These are phyloP conservation scores for Diarsia brunnea DNA, from an alignment of 2,888 invertebrate genomes.

Conservation along the genomic window DNA sequence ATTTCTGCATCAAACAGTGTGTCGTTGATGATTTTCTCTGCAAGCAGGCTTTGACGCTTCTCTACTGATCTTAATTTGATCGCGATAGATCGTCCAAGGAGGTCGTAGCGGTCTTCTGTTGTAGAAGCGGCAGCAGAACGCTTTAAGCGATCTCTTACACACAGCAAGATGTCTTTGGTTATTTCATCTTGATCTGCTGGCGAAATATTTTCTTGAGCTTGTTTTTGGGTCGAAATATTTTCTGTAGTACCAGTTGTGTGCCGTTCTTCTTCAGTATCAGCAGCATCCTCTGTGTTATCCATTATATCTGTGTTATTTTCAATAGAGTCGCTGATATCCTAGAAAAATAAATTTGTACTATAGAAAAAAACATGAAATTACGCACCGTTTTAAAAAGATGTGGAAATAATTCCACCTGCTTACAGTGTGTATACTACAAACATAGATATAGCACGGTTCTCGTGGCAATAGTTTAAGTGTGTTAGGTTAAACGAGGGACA, in stretches of 20 bases:
- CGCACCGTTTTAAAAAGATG: neutral
- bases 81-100: constrained; percentile 7
- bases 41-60: constrained; percentile 38
- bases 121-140: neutral
- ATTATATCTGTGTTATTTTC: neutral
- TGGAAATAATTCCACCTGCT: neutral
- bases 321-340: neutral
- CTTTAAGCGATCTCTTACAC: constrained; percentile 4
- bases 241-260: neutral
- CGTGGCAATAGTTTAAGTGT: neutral
- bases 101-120: constrained; percentile 9
- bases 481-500: too few species aligned
- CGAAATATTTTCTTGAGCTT: neutral
- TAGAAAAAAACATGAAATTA: neutral
- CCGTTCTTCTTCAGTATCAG: neutral
- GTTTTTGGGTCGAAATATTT: neutral
- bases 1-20: constrained; percentile 55
- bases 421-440: neutral
- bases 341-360: neutral
- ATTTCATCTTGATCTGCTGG: constrained; percentile 1
- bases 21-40: constrained; percentile 59
- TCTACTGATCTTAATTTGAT: constrained; percentile 3
- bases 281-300: neutral
- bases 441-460: neutral
- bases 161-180: neutral